These are phyloP conservation scores for Montipora foliosa DNA, from an alignment of 64 coral and sea anemone species.

Conservation along the genomic window DNA sequence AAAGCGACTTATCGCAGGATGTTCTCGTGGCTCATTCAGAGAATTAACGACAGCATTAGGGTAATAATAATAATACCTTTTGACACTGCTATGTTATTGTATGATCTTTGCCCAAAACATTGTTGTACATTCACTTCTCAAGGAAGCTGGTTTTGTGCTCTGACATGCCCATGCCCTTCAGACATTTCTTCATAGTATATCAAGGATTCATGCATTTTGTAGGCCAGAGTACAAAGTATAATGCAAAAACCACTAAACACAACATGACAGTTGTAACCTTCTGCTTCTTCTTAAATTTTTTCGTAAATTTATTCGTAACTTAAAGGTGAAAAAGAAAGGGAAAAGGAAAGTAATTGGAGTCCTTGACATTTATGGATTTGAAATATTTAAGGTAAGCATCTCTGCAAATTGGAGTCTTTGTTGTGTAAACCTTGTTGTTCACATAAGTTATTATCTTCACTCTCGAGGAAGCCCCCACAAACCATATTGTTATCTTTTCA, in stretches of 20 bases:
- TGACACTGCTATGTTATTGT: too few relatives aligned
- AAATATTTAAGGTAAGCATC: slow-evolving; percentile 87
- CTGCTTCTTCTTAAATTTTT: too few relatives aligned
- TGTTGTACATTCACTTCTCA: too few relatives aligned
- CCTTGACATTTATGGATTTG: slow-evolving; percentile 99
- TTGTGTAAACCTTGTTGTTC: not conserved
- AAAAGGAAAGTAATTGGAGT: slow-evolving; percentile 99
- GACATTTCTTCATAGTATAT: too few relatives aligned
- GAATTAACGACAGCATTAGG: slow-evolving; percentile 97
- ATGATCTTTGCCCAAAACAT: too few relatives aligned
- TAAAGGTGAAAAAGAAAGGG: slow-evolving; percentile 85
- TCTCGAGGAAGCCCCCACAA: not conserved
- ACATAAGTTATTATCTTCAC: too few relatives aligned
- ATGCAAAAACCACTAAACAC: too few relatives aligned
- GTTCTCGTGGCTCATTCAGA: slow-evolving; percentile 90
- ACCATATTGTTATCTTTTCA: slow-evolving; percentile 25
- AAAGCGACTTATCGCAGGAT: slow-evolving; percentile 93
- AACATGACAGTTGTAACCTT: too few relatives aligned
- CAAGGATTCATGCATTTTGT: too few relatives aligned
- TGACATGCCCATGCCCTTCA: too few relatives aligned
- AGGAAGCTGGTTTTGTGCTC: too few relatives aligned
- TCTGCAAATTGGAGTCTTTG: not conserved
- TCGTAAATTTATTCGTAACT: not conserved
- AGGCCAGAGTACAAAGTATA: too few relatives aligned
- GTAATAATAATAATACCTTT: slow-evolving; percentile 29